Percentiles rank a stretch among this genome's conserved stretches.
Evolutionary conservation across 2,797 vertebrate species (phyloP).

Genomic region (Spondyliosoma cantharus): DNA sequence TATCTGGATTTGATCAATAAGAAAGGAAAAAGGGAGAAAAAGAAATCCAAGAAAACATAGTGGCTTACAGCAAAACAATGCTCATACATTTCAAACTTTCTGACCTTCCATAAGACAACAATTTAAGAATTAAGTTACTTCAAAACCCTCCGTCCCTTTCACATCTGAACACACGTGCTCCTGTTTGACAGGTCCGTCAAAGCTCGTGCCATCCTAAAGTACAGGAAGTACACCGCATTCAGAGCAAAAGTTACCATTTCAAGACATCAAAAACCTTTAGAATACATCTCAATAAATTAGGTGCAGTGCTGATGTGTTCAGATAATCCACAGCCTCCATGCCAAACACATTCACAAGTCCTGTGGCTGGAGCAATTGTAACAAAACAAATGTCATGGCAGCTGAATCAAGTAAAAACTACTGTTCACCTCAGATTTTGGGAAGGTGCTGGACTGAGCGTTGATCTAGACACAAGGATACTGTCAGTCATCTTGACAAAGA

Average conservation of each 20-base stretch:
- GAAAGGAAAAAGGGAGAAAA: background rate
- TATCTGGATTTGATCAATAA: constrained; percentile 13
- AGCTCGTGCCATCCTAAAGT: background rate
- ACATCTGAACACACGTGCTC: background rate
- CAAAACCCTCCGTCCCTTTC: background rate
- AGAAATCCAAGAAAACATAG: background rate
- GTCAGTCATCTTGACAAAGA: background rate
- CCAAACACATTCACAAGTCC: constrained; percentile 41
- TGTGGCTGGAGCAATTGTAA: constrained; percentile 1
- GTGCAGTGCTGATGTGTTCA: constrained; percentile 36
- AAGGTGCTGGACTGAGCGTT: constrained; percentile 5
- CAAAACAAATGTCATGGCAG: background rate
- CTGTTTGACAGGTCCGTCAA: background rate
- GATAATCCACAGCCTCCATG: constrained; percentile 8
- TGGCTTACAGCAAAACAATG: constrained; percentile 28
- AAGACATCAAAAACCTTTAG: constrained; percentile 15
- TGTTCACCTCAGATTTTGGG: constrained; percentile 12
- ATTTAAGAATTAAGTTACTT: constrained; percentile 2
- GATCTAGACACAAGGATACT: constrained; percentile 46
- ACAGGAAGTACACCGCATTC: background rate
- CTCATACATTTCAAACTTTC: constrained; percentile 15
- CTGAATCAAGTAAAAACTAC: constrained; percentile 27
- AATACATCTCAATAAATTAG: constrained; percentile 62
- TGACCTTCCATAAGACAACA: background rate
- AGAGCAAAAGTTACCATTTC: background rate